Base-by-base conservation (phyloP, 2,113 vertebrate genomes). In the Artemisiospiza belli region DNA sequence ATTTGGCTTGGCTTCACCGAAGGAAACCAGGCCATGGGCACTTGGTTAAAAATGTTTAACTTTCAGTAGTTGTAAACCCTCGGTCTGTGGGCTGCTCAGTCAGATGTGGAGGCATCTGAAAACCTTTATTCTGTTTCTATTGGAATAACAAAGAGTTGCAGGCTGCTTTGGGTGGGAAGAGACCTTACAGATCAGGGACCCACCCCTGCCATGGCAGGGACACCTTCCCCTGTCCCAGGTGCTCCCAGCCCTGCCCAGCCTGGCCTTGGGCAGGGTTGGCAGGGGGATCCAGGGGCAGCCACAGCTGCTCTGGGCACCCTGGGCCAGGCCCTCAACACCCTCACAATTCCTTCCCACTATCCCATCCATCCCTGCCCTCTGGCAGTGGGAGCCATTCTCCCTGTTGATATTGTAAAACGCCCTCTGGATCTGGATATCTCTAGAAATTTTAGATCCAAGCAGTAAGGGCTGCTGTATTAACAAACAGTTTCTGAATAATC, bases 171-270 rank as follows among this genome's bases (percentile, higher is more conserved):
- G 24, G 20, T 46, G 20, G 37, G 37, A 52, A 74, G 37, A 8
- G 19, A 33, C 33, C 8, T 41, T 41, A 41, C 13, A 14, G 41
- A 41, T 41, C 54, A 33, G 19, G 19, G 54, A 33, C 12, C 21
- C 31, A 12, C 17, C 28, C 35, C 35, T 35, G 35, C 67, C 31
- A 12, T 43, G 58, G 14, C 52, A 51, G 67, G 31, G 35, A 37
- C 31, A 28, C 10, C 28, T 82, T 2, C 33, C 33, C 3, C 61
- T 0, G 0, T 13, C 23, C 41, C 41, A 41, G 41, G 41, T 41
- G 39, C 39, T 41, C 39, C 52, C 61, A 52, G 18, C 51, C 27
- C 57, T 0, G 0, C 19, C 67, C 67, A 58, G 0, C 27, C 51
- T 44, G 67, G 8, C 44, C 52, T 33, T 37, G 77, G 59, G 0